Conservation (phyloP, 2,113 vertebrate species). For the Lethenteron reissneri region DNA sequence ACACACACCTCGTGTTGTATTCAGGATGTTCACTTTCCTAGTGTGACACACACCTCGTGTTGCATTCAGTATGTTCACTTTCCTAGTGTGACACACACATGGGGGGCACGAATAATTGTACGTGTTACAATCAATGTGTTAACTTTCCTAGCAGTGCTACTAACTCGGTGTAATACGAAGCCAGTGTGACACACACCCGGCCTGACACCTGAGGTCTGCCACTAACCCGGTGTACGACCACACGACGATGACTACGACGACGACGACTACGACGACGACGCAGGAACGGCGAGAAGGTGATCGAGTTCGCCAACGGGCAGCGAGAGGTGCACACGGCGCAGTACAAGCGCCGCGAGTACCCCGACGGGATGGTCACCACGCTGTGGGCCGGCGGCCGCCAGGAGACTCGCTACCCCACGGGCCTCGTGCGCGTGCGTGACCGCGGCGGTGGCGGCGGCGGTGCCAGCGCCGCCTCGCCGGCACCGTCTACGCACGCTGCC, state of each 20-base stretch:
- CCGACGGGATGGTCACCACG: conserved; percentile 27
- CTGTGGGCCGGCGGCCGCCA: conserved; percentile 20
- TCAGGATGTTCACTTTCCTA: no score
- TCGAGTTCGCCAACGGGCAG: conserved; percentile 27
- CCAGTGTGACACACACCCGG: background rate
- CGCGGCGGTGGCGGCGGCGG: conserved; percentile 12
- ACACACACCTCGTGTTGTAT: no score
- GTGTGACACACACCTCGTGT: no score
- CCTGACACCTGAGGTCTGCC: no score
- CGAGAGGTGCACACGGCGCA: conserved; percentile 25
- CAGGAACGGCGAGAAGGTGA: conserved; percentile 30
- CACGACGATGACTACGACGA: no score
- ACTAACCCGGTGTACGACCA: no score
- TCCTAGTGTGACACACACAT: no score
- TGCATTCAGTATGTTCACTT: no score
- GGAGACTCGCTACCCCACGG: conserved; percentile 21
- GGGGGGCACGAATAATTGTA: no score
- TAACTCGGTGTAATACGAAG: background rate
- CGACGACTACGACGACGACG: background rate
- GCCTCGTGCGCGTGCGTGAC: conserved; percentile 19
- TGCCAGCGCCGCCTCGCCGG: conserved; percentile 26
- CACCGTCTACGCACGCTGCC: no score
- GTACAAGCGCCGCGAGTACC: conserved; percentile 28
- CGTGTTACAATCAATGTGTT: background rate
- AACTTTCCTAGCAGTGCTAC: background rate